Percentiles rank a stretch among this genome's conserved stretches.
Conservation (phyloP, 2,113 vertebrate species). For the Myotis davidii region DNA sequence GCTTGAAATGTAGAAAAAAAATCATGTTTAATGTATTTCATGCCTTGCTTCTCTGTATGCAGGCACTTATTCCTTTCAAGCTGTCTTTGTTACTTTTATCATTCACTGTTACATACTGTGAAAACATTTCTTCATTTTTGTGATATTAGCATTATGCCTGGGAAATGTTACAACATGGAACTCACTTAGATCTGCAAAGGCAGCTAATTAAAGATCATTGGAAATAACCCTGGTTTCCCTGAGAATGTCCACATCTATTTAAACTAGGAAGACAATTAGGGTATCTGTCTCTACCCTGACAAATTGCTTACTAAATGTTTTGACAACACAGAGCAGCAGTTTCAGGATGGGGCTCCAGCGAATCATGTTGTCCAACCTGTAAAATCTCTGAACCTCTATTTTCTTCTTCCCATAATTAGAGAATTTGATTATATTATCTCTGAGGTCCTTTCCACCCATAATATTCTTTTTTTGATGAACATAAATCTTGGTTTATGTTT, state of each 20-base stretch:
- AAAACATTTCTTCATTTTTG: slow-evolving; percentile 18
- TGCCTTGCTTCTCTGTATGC: not conserved
- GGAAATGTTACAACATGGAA: slow-evolving; percentile 4
- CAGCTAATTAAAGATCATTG: slow-evolving; percentile 35
- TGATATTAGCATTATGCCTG: not conserved
- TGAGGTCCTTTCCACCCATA: not conserved
- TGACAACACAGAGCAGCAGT: not conserved
- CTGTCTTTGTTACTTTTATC: not conserved
- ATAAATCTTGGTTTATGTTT: not conserved
- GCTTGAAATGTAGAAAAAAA: not conserved
- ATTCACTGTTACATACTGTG: not conserved
- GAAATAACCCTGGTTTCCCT: not conserved
- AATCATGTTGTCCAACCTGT: not conserved
- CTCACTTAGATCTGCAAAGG: slow-evolving; percentile 1
- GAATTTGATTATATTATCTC: not conserved
- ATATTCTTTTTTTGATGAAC: not conserved
- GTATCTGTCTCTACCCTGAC: not conserved
- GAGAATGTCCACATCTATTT: not conserved
- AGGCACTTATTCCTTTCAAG: not conserved
- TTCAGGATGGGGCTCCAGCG: not conserved
- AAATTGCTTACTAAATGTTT: not conserved
- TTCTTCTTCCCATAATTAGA: not conserved
- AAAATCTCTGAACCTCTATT: not conserved
- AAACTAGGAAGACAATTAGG: not conserved
- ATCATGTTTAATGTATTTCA: not conserved